Conservation (phyloP, 2,888 invertebrate species). For the Pyrochroa serraticornis region DNA sequence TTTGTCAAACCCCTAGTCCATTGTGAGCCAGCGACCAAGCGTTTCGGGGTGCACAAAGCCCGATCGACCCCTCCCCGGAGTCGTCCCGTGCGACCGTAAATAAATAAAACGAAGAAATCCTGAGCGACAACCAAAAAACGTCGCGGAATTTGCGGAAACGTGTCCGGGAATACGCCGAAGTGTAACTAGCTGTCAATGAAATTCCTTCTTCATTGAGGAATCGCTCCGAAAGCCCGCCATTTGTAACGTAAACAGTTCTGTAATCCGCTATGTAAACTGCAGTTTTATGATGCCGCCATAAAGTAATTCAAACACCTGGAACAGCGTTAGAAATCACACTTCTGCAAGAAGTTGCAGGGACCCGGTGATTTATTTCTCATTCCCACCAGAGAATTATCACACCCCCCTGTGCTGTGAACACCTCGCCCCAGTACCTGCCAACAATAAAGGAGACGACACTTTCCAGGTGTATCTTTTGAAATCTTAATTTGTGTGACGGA, state of each 20-base stretch:
- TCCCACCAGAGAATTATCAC: slow-evolving; percentile 44
- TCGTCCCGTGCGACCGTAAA: slow-evolving; percentile 29
- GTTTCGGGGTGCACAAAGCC: slow-evolving; percentile 1
- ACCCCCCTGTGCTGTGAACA: slow-evolving; percentile 30
- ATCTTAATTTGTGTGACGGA: slow-evolving; percentile 50
- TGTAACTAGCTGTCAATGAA: slow-evolving; percentile 3
- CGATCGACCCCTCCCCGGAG: slow-evolving; percentile 1
- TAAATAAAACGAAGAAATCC: slow-evolving; percentile 38
- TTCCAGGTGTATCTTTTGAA: slow-evolving; percentile 49
- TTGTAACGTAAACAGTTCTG: slow-evolving; percentile 21
- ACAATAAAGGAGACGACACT: slow-evolving; percentile 43
- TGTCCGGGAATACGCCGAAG: neutral
- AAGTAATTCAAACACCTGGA: slow-evolving; percentile 47
- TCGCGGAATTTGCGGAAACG: slow-evolving; percentile 3
- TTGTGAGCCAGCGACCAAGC: slow-evolving; percentile 39
- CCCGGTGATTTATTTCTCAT: slow-evolving; percentile 37
- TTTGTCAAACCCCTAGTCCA: slow-evolving; percentile 51
- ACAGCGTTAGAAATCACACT: slow-evolving; percentile 48
- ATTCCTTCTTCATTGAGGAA: slow-evolving; percentile 10
- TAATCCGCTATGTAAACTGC: slow-evolving; percentile 40
- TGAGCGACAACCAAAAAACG: slow-evolving; percentile 13
- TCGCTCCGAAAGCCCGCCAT: slow-evolving; percentile 6
- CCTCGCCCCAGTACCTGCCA: slow-evolving; percentile 34
- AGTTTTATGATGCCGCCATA: slow-evolving; percentile 46
- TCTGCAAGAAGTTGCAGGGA: slow-evolving; percentile 37